A percentile compares a stretch with the other conserved stretches of the same genome.
Conservation (phyloP, 1,140 invertebrate genomes). For the Euura saliciscinereae region DNA sequence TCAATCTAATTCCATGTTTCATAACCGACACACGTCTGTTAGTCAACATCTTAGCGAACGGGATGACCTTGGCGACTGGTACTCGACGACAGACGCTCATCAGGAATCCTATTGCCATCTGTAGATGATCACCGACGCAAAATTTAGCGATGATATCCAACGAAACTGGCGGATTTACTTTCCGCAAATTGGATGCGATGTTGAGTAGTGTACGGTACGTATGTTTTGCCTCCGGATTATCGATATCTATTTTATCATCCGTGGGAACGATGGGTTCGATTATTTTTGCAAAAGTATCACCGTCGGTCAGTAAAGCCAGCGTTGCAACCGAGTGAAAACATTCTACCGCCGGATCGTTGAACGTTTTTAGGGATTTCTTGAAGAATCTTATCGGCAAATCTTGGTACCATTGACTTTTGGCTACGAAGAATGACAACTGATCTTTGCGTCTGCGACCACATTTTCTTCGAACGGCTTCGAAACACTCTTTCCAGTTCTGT, state of each 20-base stretch:
- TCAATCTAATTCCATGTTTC: constrained; percentile 43
- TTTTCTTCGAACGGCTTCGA: not conserved
- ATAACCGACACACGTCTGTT: constrained; percentile 31
- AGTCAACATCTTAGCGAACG: constrained; percentile 27
- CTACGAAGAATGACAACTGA: constrained; percentile 31
- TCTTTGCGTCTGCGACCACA: not conserved
- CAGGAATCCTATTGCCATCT: constrained; percentile 12
- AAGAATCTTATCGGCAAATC: constrained; percentile 43
- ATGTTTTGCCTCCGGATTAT: not conserved
- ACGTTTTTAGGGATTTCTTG: constrained; percentile 16
- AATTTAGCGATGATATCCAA: constrained; percentile 26
- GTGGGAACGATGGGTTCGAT: constrained; percentile 31
- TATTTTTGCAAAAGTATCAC: constrained; percentile 24
- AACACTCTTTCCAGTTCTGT: constrained; percentile 35
- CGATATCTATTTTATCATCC: constrained; percentile 16
- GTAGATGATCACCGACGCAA: constrained; percentile 36
- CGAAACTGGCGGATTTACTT: constrained; percentile 36
- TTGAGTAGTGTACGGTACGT: not conserved
- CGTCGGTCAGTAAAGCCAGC: constrained; percentile 28
- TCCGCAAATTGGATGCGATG: not conserved
- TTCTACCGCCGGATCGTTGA: not conserved
- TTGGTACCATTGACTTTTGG: constrained; percentile 40
- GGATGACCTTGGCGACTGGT: constrained; percentile 14
- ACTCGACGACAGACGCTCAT: constrained; percentile 21
- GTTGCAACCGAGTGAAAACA: constrained; percentile 15